A percentile compares a stretch with the other conserved stretches of the same genome.
These are phyloP conservation scores for Ptilonorhynchus violaceus DNA, from an alignment of 2,113 vertebrate species.

Conservation along the genomic window DNA sequence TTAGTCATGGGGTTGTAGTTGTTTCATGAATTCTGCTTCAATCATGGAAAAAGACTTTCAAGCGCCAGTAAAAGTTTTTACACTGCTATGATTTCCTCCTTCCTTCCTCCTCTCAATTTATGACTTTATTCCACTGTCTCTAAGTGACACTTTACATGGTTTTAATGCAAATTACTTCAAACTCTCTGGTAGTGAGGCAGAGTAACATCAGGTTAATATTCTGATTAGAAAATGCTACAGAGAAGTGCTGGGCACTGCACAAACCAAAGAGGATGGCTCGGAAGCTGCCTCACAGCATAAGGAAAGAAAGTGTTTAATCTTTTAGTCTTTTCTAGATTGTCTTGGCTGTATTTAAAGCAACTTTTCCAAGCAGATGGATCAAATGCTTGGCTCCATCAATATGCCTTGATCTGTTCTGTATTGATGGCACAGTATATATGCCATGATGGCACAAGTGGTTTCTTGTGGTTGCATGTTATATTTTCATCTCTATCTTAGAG, in stretches of 20 bases:
- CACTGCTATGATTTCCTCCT: slow-evolving; percentile 52
- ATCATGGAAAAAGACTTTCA: slow-evolving; percentile 64
- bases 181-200: background rate
- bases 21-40: slow-evolving; percentile 70
- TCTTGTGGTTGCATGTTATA: background rate
- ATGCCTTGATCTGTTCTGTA: background rate
- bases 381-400: background rate
- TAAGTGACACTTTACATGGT: slow-evolving; percentile 44
- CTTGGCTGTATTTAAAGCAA: background rate
- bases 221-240: background rate
- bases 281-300: background rate
- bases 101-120: slow-evolving; percentile 36
- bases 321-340: background rate
- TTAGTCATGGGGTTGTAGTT: slow-evolving; percentile 58
- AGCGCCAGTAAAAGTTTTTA: slow-evolving; percentile 71
- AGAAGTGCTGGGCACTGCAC: background rate
- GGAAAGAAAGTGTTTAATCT: background rate
- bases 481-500: background rate
- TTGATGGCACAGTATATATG: background rate
- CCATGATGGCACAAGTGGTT: background rate
- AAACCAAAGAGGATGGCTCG: background rate
- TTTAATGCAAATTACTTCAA: slow-evolving; percentile 48
- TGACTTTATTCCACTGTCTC: slow-evolving; percentile 44
- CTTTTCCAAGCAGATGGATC: background rate
- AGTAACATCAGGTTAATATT: slow-evolving; percentile 34